Percentiles rank a stretch among this genome's conserved stretches.
These are phyloP conservation scores for Anodontia alba DNA, from an alignment of 2,888 invertebrate species.

Conservation along the genomic window DNA sequence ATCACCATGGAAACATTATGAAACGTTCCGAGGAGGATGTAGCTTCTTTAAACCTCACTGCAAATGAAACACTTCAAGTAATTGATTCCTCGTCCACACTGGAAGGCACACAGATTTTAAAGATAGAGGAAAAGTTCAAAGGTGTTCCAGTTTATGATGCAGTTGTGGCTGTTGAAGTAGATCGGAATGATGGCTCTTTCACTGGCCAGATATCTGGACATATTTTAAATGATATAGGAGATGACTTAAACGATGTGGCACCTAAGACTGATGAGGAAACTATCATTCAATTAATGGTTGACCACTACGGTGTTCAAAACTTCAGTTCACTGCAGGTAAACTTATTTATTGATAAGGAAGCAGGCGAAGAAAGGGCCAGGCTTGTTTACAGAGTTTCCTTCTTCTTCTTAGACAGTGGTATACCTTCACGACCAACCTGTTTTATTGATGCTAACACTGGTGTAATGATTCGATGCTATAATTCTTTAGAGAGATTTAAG, in stretches of 20 bases:
- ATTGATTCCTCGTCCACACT: neutral
- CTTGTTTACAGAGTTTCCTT: constrained; percentile 38
- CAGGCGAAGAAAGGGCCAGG: neutral
- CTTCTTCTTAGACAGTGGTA: neutral
- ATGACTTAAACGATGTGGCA: constrained; percentile 13
- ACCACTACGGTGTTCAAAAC: neutral
- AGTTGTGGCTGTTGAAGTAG: constrained; percentile 32
- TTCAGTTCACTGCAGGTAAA: neutral
- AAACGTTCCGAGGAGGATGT: neutral
- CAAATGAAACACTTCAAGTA: neutral
- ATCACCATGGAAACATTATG: neutral
- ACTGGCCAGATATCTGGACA: constrained; percentile 45
- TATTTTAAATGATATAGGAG: constrained; percentile 21
- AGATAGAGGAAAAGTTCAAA: constrained; percentile 33
- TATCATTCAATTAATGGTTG: neutral
- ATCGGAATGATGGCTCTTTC: constrained; percentile 21
- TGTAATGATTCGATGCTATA: constrained; percentile 2
- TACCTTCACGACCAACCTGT: constrained; percentile 18
- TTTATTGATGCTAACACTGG: constrained; percentile 41
- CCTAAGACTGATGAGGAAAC: neutral
- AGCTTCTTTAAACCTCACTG: neutral
- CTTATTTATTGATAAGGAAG: neutral
- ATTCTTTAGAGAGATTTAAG: constrained; percentile 15
- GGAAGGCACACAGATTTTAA: constrained; percentile 28
- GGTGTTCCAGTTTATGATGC: constrained; percentile 43